Evolutionary conservation across 2,888 invertebrate genomes (phyloP).

Genomic region (Sinohyriopsis cumingii): DNA sequence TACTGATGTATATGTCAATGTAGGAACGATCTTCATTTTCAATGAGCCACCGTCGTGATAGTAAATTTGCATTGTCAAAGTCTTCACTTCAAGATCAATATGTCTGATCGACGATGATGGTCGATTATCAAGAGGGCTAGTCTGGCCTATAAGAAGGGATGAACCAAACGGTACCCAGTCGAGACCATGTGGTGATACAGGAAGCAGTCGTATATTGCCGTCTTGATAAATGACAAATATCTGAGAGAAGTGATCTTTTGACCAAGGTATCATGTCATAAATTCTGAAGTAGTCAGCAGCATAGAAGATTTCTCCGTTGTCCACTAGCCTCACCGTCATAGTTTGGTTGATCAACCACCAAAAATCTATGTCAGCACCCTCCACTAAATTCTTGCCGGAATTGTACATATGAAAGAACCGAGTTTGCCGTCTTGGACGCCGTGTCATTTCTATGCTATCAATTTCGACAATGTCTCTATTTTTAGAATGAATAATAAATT

Average conservation of each 20-base stretch:
- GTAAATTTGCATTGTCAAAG: constrained; percentile 12
- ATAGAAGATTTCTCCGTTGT: constrained; percentile 20
- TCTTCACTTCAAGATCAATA: constrained; percentile 18
- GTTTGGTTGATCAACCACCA: constrained; percentile 34
- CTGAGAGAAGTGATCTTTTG: constrained; percentile 31
- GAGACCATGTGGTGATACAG: constrained; percentile 31
- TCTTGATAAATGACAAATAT: constrained; percentile 44
- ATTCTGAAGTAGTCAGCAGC: constrained; percentile 34
- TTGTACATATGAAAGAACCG: no score
- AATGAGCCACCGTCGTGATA: constrained; percentile 24
- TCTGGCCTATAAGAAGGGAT: constrained; percentile 42
- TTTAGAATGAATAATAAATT: no score
- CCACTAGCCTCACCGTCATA: constrained; percentile 30
- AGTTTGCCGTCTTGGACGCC: no score
- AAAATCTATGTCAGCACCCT: constrained; percentile 21
- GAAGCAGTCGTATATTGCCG: constrained; percentile 35
- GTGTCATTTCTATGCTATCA: no score
- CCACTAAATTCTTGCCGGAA: background rate
- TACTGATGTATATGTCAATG: constrained; percentile 11
- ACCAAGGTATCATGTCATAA: constrained; percentile 33
- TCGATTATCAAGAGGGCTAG: constrained; percentile 11
- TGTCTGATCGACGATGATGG: constrained; percentile 32
- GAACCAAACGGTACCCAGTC: constrained; percentile 50
- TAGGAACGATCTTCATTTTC: constrained; percentile 15
- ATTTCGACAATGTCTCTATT: no score